Percentiles rank a stretch among this genome's conserved stretches.
Conservation (phyloP, 2,888 invertebrate genomes). For the Clusia tigrina region DNA sequence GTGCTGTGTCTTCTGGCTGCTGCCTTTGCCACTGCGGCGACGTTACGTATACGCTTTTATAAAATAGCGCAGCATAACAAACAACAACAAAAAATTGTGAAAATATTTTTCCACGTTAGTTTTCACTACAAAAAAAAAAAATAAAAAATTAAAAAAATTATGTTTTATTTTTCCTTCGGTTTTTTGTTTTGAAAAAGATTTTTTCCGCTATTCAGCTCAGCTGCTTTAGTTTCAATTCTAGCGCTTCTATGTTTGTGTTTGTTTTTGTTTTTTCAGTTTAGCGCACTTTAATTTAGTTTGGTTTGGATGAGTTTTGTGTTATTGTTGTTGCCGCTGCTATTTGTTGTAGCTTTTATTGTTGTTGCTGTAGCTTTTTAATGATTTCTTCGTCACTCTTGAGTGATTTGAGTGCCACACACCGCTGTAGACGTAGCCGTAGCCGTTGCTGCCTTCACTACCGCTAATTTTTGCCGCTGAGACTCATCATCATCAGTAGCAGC, state of each 20-base stretch:
- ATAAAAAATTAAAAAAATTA: neutral
- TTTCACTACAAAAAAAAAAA: neutral
- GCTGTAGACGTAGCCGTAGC: slow-evolving; percentile 1
- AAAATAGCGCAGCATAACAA: no score
- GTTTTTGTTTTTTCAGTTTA: slow-evolving; percentile 23
- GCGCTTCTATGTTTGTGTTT: no score
- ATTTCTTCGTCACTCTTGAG: slow-evolving; percentile 46
- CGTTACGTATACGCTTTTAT: slow-evolving; percentile 7
- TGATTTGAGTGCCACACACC: slow-evolving; percentile 42
- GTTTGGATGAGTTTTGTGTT: slow-evolving; percentile 20
- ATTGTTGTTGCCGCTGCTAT: slow-evolving; percentile 26
- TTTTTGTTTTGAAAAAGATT: neutral
- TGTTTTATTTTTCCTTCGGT: neutral
- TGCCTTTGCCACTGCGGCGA: neutral
- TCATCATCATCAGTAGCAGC: slow-evolving; percentile 4
- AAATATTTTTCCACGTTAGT: slow-evolving; percentile 1
- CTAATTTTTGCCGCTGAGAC: slow-evolving; percentile 18
- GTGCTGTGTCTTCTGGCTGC: slow-evolving; percentile 2
- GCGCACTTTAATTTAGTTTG: slow-evolving; percentile 23
- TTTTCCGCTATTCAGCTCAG: neutral
- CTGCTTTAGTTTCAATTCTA: no score
- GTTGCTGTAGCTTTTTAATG: slow-evolving; percentile 18
- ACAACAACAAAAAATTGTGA: neutral
- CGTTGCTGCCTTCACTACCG: neutral
- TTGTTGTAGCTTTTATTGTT: neutral